Evolutionary conservation across 1,140 invertebrate genomes (phyloP), one percentile per base, ranked within the genome.

Genomic region (Frieseomelitta varia): DNA sequence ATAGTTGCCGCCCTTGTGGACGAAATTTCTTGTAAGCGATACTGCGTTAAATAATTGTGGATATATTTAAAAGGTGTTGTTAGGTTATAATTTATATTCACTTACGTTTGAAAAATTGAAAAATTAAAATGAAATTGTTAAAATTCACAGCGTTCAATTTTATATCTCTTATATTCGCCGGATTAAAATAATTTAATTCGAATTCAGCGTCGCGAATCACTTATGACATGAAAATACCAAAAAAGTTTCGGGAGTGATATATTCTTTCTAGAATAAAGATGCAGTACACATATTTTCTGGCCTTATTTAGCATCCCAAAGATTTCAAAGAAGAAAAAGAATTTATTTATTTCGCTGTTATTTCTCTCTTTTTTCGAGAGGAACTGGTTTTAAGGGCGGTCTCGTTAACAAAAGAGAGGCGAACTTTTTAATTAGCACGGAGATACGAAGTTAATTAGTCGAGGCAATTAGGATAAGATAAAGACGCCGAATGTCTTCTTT

Each of bases 391-490:
- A 30, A 74, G 6, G 27, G 11, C 17, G n/a, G 27, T 51, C 8
- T 15, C 34, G 51, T 74, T 73, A 73, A 53, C 39, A 73, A 55
- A 55, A 10, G 19, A 10, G 11, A 19, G 11, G 24, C 0, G n/a
- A 53, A 74, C 51, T 53, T 74, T 55, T 51, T 74, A 74, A 74
- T 74, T 74, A 74, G 51, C 51, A 30, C 51, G 47, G 27, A 51
- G 47, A 21, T 27, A 27, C 47, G 2, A 55, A 74, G 39, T 47
- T 55, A 74, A 74, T 74, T 74, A 74, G 51, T 17, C 10, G 1
- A 21, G 47, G 12, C 11, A 30, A 27, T 51, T 8, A 10, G n/a
- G 34, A 51, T 72, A 27, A 51, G 69, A 11, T n/a, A 71, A 71
- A 71, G 14, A 11, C 39, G 21, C 12, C 12, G 34, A 71, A 47